Percentiles rank a stretch among this genome's conserved stretches.
These are phyloP conservation scores for Epinephelus coioides DNA, from an alignment of 2,797 vertebrate species.

Conservation along the genomic window DNA sequence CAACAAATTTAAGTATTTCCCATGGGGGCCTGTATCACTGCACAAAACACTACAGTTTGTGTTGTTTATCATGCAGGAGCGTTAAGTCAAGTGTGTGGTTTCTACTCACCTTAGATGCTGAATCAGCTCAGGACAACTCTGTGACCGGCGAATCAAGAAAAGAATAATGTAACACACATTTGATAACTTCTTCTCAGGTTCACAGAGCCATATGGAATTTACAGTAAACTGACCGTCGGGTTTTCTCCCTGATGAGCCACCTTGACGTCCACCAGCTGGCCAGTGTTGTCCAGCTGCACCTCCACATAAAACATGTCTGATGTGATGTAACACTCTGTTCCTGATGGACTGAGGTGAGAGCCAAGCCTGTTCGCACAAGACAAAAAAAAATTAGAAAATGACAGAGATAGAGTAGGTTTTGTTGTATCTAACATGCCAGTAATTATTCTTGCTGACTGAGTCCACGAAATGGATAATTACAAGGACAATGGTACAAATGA, in stretches of 20 bases:
- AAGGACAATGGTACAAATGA: neutral
- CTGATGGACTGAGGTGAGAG: slow-evolving; percentile 95
- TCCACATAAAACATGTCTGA: slow-evolving; percentile 99
- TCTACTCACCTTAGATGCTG: slow-evolving; percentile 93
- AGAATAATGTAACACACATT: neutral
- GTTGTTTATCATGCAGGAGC: neutral
- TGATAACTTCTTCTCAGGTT: neutral
- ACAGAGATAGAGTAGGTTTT: neutral
- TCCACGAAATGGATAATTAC: neutral
- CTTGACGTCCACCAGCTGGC: slow-evolving; percentile 97
- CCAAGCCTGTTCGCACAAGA: slow-evolving; percentile 84
- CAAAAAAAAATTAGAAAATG: neutral
- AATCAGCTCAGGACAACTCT: slow-evolving; percentile 97
- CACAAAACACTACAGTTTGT: neutral
- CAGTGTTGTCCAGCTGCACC: slow-evolving; percentile 93
- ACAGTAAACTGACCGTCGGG: slow-evolving; percentile 91
- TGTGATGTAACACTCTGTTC: slow-evolving; percentile 98
- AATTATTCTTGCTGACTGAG: neutral
- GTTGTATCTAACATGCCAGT: too few species aligned
- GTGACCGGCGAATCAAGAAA: slow-evolving; percentile 39
- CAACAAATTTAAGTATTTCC: neutral
- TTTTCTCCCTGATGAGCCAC: slow-evolving; percentile 99
- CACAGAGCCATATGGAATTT: neutral
- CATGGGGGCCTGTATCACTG: neutral
- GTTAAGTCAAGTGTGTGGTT: neutral